A percentile compares a stretch with the other conserved stretches of the same genome.
phyloP scores from a whole-genome alignment of 92 coral and sea anemone species.

The Scolanthus callimorphus region DNA sequence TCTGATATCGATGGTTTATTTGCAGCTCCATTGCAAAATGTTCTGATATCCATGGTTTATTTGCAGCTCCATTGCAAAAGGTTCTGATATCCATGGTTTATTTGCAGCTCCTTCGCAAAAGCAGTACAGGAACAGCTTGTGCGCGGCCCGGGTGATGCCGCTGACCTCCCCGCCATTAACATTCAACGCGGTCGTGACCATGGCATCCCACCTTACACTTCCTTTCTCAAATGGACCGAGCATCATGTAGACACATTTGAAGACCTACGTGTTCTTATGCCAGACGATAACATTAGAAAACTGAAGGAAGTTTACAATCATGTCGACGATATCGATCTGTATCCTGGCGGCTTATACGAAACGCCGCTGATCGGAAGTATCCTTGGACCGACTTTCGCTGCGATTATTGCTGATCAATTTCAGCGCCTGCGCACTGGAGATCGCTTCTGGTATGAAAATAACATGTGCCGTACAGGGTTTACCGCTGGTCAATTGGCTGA shows the following conservation, averaged over 20 bases:
- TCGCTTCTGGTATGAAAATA: slow-evolving; percentile 95
- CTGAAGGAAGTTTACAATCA: too few species aligned
- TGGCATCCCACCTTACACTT: slow-evolving; percentile 95
- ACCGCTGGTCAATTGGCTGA: slow-evolving; percentile 75
- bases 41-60: too few species aligned
- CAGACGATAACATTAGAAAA: too few species aligned
- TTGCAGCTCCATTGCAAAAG: too few species aligned
- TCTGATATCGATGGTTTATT: too few species aligned
- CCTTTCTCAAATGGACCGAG: slow-evolving; percentile 82
- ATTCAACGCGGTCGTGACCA: slow-evolving; percentile 97
- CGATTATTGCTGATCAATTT: slow-evolving; percentile 86
- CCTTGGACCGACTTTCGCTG: slow-evolving; percentile 75
- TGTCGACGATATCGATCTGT: too few species aligned
- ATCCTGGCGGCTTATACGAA: slow-evolving; percentile 88
- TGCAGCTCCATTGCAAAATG: too few species aligned
- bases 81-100: too few species aligned
- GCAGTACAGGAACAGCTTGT: slow-evolving; percentile 34
- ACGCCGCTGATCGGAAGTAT: slow-evolving; percentile 70
- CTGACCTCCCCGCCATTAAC: slow-evolving; percentile 92
- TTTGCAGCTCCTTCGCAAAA: slow-evolving; percentile 28
- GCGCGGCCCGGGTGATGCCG: slow-evolving; percentile 18
- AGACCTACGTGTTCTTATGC: too few species aligned
- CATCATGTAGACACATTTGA: too few species aligned
- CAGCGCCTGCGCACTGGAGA: slow-evolving; percentile 87
- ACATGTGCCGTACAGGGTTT: slow-evolving; percentile 68